phyloP scores from a whole-genome alignment of 2,888 invertebrate species.

The Drosophila pseudotalamancana region DNA sequence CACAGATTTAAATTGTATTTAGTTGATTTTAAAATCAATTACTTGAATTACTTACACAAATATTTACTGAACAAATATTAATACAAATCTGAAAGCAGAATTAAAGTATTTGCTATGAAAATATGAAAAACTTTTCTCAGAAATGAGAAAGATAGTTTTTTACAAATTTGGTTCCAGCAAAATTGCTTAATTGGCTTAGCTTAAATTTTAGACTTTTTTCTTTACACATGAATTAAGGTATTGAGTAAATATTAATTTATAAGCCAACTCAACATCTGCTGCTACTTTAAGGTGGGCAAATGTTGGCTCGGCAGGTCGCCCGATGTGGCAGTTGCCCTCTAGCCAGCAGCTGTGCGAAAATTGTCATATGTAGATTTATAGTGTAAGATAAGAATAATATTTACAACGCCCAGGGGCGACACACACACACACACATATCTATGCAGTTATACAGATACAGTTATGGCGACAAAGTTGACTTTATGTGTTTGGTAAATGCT shows the following conservation, averaged over 20 bases:
- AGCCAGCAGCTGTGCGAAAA: conserved; percentile 65
- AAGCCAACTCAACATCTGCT: conserved; percentile 1
- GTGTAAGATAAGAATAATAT: conserved; percentile 77
- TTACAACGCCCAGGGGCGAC: conserved; percentile 73
- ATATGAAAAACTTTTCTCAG: no score
- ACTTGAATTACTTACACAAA: no score
- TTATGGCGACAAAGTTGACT: conserved; percentile 56
- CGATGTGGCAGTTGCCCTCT: conserved; percentile 34
- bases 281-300: conserved; percentile 32
- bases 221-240: no score
- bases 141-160: no score
- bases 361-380: conserved; percentile 81
- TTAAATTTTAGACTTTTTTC: no score
- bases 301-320: conserved; percentile 6
- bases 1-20: no score
- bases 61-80: no score
- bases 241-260: conserved; percentile 3
- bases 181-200: no score
- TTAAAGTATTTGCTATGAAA: no score
- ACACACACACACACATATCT: conserved; percentile 21
- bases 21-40: no score
- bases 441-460: conserved; percentile 18
- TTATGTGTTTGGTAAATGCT: conserved; percentile 69
- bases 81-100: no score
- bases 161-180: no score